These are phyloP conservation scores for Brevipalpus yothersi DNA, from an alignment of 1,140 invertebrate genomes.

Conservation along the genomic window DNA sequence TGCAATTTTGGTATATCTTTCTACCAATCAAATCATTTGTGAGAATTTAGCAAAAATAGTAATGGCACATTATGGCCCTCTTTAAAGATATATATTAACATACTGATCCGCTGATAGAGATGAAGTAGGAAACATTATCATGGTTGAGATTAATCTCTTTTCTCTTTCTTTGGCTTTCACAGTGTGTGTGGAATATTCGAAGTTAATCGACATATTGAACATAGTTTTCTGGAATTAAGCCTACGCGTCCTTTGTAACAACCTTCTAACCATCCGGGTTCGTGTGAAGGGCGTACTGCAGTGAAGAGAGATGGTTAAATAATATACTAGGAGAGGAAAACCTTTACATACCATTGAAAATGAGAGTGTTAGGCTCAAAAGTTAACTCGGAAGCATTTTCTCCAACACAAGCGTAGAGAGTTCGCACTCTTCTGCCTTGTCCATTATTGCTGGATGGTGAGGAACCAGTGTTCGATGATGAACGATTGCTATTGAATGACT, in stretches of 20 bases:
- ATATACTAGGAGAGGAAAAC: neutral
- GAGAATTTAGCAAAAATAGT: no score
- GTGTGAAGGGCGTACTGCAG: conserved; percentile 54
- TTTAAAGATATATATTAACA: no score
- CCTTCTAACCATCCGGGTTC: conserved; percentile 94
- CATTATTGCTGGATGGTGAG: neutral
- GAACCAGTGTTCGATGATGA: neutral
- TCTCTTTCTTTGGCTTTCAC: neutral
- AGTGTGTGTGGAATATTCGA: neutral
- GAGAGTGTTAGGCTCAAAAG: conserved; percentile 93
- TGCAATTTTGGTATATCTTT: no score
- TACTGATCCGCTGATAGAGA: no score
- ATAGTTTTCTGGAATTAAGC: conserved; percentile 89
- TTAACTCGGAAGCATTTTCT: conserved; percentile 83
- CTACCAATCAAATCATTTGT: no score
- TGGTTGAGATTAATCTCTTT: no score
- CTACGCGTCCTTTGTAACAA: conserved; percentile 69
- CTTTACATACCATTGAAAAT: conserved; percentile 63
- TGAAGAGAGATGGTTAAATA: conserved; percentile 8
- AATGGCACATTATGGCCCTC: no score
- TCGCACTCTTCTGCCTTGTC: conserved; percentile 34
- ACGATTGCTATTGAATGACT: neutral
- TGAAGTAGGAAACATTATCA: no score
- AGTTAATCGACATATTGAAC: conserved; percentile 33
- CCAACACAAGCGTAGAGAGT: conserved; percentile 84